These are phyloP conservation scores for Orientallactaga bullata DNA, from an alignment of 2,113 vertebrate genomes.

Conservation along the genomic window DNA sequence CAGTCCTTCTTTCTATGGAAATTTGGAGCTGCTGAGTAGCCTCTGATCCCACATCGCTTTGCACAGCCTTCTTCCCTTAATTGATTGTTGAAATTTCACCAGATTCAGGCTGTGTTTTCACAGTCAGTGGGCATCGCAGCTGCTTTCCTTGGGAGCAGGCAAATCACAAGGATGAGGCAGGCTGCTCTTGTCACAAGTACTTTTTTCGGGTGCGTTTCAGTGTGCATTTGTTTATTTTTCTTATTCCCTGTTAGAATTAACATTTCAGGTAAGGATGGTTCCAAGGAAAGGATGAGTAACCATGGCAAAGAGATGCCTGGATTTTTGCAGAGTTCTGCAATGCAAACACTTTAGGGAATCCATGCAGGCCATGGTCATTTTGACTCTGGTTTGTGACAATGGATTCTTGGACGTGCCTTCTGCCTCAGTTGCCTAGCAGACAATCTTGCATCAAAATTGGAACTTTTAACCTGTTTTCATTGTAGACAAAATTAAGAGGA, in stretches of 20 bases:
- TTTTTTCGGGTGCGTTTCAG: background rate
- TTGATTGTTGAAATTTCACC: conserved; percentile 72
- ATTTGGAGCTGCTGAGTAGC: background rate
- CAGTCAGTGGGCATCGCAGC: conserved; percentile 24
- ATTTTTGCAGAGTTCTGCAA: conserved; percentile 5
- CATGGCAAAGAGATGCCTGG: background rate
- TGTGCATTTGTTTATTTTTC: background rate
- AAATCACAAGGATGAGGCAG: background rate
- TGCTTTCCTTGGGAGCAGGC: background rate
- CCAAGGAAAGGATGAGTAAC: background rate
- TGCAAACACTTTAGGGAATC: background rate
- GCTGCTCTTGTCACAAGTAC: background rate
- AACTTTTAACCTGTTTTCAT: conserved; percentile 6
- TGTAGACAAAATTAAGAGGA: conserved; percentile 35
- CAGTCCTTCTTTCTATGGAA: rapidly evolving
- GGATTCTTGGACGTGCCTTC: background rate
- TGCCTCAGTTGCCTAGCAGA: conserved; percentile 11
- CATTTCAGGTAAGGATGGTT: conserved; percentile 58
- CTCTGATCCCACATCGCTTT: conserved; percentile 23
- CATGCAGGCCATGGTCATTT: background rate
- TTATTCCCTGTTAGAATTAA: conserved; percentile 19
- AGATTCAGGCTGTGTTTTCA: conserved; percentile 10
- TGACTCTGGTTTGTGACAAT: background rate
- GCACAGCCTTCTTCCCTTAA: conserved; percentile 64
- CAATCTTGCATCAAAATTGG: background rate